phyloP scores from a whole-genome alignment of 2,797 vertebrate genomes.

The Telmatherina bonti region DNA sequence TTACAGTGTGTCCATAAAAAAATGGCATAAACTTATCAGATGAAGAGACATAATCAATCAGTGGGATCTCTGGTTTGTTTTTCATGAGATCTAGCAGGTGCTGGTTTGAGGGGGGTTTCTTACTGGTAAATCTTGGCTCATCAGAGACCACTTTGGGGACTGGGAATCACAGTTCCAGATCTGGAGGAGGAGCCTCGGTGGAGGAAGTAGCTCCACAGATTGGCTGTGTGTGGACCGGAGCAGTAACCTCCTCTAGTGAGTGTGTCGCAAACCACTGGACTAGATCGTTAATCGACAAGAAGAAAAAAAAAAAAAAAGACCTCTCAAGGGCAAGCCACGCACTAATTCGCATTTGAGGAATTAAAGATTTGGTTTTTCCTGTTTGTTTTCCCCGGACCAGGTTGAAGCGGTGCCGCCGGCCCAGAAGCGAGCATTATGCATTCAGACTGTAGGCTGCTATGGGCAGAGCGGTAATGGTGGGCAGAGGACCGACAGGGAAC shows the following conservation, averaged over 20 bases:
- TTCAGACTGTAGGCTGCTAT: slow-evolving; percentile 86
- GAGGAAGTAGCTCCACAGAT: slow-evolving; percentile 82
- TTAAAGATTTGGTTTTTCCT: neutral
- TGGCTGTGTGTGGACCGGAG: slow-evolving; percentile 58
- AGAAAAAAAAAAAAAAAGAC: neutral
- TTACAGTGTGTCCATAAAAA: too few relatives aligned
- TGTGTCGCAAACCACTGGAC: slow-evolving; percentile 70
- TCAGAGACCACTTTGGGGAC: slow-evolving; percentile 70
- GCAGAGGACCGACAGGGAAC: slow-evolving; percentile 82
- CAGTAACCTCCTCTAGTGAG: slow-evolving; percentile 67
- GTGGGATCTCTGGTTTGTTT: neutral
- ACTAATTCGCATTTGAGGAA: slow-evolving; percentile 12
- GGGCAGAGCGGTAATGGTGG: slow-evolving; percentile 88
- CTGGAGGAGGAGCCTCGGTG: slow-evolving; percentile 79
- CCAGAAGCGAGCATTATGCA: slow-evolving; percentile 83
- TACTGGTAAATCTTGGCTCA: slow-evolving; percentile 15
- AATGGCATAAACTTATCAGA: neutral
- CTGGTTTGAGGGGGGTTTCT: neutral
- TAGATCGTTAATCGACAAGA: slow-evolving; percentile 37
- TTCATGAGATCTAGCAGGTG: slow-evolving; percentile 4
- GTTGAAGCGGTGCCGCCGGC: slow-evolving; percentile 66
- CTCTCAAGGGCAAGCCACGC: slow-evolving; percentile 12
- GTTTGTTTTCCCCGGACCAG: slow-evolving; percentile 26
- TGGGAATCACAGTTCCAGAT: slow-evolving; percentile 67
- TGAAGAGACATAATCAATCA: neutral